Base-by-base conservation (phyloP, 2,888 invertebrate species). In the Cheilosia scutellata region DNA sequence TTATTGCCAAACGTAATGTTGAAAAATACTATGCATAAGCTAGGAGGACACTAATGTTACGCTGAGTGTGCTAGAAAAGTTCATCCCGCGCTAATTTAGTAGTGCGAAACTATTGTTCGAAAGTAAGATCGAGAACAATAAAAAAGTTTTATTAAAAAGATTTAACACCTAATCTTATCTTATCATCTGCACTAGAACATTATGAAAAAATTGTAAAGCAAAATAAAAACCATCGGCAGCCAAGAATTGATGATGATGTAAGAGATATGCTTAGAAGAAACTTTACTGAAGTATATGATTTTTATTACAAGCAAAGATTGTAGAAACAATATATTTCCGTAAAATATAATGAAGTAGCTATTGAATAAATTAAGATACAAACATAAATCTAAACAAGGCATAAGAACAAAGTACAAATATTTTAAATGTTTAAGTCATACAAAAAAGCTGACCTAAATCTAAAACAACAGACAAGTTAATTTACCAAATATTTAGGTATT, bases 11-110 rank as follows among this genome's bases (percentile, higher is more conserved):
- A 92, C 93, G 95, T 42, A 96, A 96, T 44, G 97, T 97, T 1
- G 97, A 97, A 90, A 94, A 95, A 89, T 95, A 97, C 89, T 97
- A 96, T 90, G 96, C 97, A 0, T 97, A 1, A 96, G 97, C 7
- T 94, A 97, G 62, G 97, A 97, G 90, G 97, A 97, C 89, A 94
- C 97, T 91, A 97, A 97, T 92, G 94, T 96, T 3, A 97, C 97
- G 0, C 93, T 97, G 27, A 94, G 95, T 5, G 97, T 97, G 1
- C 93, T 97, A 71, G 97, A 97, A 92, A 94, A 96, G 88, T 97
- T 97, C 91, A 94, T 97, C 88, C 97, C 97, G 0, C 93, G 95
- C 79, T 97, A 97, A 93, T 97, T 97, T 92, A 93, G 93, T n/a
- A 96, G 96, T 57, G 97, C 97, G 1, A 93, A 94, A 13, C 92